phyloP scores from a whole-genome alignment of 2,113 vertebrate species.

The Condylura cristata region DNA sequence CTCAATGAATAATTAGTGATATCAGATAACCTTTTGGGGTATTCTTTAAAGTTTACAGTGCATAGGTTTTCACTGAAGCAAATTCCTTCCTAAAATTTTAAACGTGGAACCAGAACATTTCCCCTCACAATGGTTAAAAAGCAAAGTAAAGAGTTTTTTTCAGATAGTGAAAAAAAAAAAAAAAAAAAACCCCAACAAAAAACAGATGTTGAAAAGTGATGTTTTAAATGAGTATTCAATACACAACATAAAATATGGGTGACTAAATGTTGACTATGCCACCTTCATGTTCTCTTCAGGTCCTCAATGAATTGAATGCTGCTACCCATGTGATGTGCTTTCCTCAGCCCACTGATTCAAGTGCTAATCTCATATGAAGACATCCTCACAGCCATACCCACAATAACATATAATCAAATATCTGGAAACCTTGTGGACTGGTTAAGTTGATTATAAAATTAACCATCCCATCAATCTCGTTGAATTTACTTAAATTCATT shows the following conservation, averaged over 20 bases:
- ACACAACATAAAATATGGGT: not conserved
- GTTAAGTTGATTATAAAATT: not conserved
- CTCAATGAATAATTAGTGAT: not conserved
- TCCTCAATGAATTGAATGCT: not conserved
- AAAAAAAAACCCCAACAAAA: too few species aligned
- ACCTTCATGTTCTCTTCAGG: not conserved
- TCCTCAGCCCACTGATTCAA: not conserved
- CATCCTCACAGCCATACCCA: not conserved
- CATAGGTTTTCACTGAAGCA: not conserved
- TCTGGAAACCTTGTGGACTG: not conserved
- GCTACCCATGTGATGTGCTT: not conserved
- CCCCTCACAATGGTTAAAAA: not conserved
- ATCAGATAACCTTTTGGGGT: not conserved
- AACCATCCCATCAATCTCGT: not conserved
- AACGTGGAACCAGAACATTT: not conserved
- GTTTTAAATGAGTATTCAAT: not conserved
- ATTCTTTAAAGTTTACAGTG: not conserved
- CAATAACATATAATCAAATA: not conserved
- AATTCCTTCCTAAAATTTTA: not conserved
- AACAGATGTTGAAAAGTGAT: not conserved
- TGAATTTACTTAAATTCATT: constrained; percentile 11
- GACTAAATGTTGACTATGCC: not conserved
- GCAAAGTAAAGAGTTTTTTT: not conserved
- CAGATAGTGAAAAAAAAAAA: not conserved
- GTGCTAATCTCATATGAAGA: not conserved